Base-by-base conservation (phyloP, 2,113 vertebrate genomes). In the Mormyrus iriodes region DNA sequence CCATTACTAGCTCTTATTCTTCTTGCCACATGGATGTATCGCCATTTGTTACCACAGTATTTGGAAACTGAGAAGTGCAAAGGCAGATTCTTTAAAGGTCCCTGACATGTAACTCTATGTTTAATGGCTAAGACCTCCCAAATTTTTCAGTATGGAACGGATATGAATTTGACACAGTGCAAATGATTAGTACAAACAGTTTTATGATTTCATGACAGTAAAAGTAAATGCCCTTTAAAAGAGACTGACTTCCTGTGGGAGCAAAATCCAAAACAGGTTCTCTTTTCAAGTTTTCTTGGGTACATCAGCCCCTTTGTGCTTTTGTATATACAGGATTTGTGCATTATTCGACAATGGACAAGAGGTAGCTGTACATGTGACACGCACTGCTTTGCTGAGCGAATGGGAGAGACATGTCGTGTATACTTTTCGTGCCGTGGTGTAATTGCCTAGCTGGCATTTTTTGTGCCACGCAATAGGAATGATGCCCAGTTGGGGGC, bases 171-270 rank as follows among this genome's bases (percentile, higher is more conserved):
- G 73, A 35, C 31, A 35, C 31, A 79, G 73, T 42, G 5, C 35
- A 39, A 79, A 35, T 19, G 73, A 79, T 42, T 79, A 15, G 35
- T 17, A 79, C 73, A 79, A 42, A 79, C 42, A 79, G 13, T 31
- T 69, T 69, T 69, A 44, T 82, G 76, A 39, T 82, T 82, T 44
- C 76, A 44, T 82, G 76, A 82, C 76, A 44, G 39, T 82, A 82
- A 39, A 82, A 82, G 76, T 86, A 55, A 86, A 86, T 53, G 21
- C 15, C n/a, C 51, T 86, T 53, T 86, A 86, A 86, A 55, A 49
- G 85, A 35, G 55, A 31, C 27, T 86, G n/a, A 19, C 51, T 86
- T 31, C 51, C 27, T 35, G 44, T 52, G 85, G 48, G 5, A 53
- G 51, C 15, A 44, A 46, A n/a, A 86, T 86, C 55, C n/a, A 86